Base-by-base conservation (phyloP, 2,797 vertebrate genomes). In the Carapus acus region DNA sequence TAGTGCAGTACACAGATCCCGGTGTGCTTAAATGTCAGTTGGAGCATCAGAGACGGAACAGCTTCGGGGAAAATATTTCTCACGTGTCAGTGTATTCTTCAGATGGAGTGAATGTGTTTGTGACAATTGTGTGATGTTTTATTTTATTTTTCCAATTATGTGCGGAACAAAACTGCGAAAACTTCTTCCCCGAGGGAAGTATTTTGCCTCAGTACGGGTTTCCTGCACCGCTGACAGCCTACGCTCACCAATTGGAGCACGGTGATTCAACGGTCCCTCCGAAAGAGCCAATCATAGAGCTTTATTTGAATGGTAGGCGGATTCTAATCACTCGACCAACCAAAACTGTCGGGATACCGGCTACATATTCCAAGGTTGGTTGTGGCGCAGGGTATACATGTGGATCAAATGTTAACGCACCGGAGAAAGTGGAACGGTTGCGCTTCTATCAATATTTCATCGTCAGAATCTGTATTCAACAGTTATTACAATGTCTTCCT, bases 1-100 rank as follows among this genome's bases (percentile, higher is more conserved):
- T 85, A 86, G 49, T 83, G 54, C 79, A 78, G 62, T 79, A 77
- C 63, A 83, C 69, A 23, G 81, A 67, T 80, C 81, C 82, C 64
- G 56, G 27, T 75, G 49, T 64, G 59, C 49, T 69, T 65, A 23
- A 34, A 39, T 40, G 45, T 18, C 3, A 44, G 56, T 63, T 54
- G 31, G 11, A 23, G 48, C 47, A 55, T 21, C 51, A 44, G 43
- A 37, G 43, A 42, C n/a, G 5, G 34, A 43, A 67, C 1, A 16
- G 60, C 49, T 38, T 40, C 17, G 15, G n/a, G 54, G 65, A 62
- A 75, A 80, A 83, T 75, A 57, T 43, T 14, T 2, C 12, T 36
- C 9, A 24, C 17, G 15, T 22, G 7, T 68, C 71, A 69, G 47
- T 44, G 39, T 65, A 68, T 48, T 6, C 15, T 16, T 3, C 37